Conservation (phyloP, 1,140 invertebrate species). For the Diachasmimorpha longicaudata region DNA sequence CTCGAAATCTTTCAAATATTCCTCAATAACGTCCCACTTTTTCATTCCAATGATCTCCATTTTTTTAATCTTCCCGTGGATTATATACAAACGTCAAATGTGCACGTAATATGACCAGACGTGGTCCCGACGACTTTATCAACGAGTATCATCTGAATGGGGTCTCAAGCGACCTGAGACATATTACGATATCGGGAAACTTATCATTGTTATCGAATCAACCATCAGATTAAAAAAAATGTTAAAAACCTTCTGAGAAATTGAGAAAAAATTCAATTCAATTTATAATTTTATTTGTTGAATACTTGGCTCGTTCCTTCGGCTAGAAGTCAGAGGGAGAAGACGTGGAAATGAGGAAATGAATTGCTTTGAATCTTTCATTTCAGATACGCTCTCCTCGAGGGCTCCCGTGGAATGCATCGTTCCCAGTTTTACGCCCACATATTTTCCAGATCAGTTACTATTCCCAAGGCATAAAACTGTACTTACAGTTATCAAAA, state of each 20-base stretch:
- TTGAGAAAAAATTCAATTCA: background rate
- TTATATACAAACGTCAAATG: background rate
- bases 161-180: background rate
- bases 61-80: background rate
- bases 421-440: background rate
- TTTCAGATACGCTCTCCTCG: background rate
- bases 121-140: background rate
- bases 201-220: slow-evolving; percentile 4
- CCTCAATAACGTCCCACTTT: slow-evolving; percentile 41
- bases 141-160: background rate
- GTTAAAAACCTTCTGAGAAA: background rate
- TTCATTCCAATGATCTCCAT: slow-evolving; percentile 40
- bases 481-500: background rate
- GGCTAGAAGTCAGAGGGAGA: background rate
- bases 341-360: background rate
- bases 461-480: background rate
- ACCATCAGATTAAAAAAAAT: background rate
- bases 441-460: background rate
- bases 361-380: background rate
- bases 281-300: background rate
- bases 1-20: slow-evolving; percentile 39
- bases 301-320: background rate
- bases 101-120: background rate
- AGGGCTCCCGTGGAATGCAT: background rate
- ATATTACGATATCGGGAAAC: background rate